A percentile compares a stretch with the other conserved stretches of the same genome.
phyloP scores from a whole-genome alignment of 2,888 invertebrate species.

The Andrena marginata region DNA sequence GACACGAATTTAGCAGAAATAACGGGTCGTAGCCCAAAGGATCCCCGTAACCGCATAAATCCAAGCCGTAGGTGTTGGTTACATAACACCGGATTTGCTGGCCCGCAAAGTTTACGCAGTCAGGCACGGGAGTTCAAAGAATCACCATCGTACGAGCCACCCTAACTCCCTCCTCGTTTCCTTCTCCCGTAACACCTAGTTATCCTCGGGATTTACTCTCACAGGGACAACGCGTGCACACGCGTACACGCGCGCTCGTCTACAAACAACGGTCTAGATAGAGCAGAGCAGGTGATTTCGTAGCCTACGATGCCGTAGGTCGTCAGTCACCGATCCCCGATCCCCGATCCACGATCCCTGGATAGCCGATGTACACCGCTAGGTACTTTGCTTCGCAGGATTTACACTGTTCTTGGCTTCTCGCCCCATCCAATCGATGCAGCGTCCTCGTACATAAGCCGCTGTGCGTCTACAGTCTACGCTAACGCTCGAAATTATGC shows the following conservation, averaged over 20 bases:
- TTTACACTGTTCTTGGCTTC: slow-evolving; percentile 64
- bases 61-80: slow-evolving; percentile 23
- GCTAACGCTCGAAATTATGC: neutral
- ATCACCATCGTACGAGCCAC: slow-evolving; percentile 49
- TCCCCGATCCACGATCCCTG: slow-evolving; percentile 53
- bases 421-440: slow-evolving; percentile 46
- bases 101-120: slow-evolving; percentile 56
- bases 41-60: slow-evolving; percentile 28
- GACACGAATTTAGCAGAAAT: slow-evolving; percentile 28
- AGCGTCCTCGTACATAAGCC: slow-evolving; percentile 1
- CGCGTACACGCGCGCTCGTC: neutral
- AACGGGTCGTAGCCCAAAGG: neutral
- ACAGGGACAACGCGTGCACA: neutral
- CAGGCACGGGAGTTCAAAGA: slow-evolving; percentile 48
- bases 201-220: slow-evolving; percentile 59
- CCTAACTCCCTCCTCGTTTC: slow-evolving; percentile 45
- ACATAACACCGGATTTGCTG: slow-evolving; percentile 51
- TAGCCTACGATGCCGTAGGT: slow-evolving; percentile 55
- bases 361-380: slow-evolving; percentile 57
- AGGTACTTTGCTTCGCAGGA: slow-evolving; percentile 56
- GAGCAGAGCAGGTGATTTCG: slow-evolving; percentile 26
- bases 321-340: slow-evolving; percentile 74
- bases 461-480: neutral
- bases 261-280: slow-evolving; percentile 26
- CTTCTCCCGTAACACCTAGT: slow-evolving; percentile 58